A percentile compares a stretch with the other conserved stretches of the same genome.
These are phyloP conservation scores for Florisuga fusca DNA, from an alignment of 2,797 vertebrate species.

Conservation along the genomic window DNA sequence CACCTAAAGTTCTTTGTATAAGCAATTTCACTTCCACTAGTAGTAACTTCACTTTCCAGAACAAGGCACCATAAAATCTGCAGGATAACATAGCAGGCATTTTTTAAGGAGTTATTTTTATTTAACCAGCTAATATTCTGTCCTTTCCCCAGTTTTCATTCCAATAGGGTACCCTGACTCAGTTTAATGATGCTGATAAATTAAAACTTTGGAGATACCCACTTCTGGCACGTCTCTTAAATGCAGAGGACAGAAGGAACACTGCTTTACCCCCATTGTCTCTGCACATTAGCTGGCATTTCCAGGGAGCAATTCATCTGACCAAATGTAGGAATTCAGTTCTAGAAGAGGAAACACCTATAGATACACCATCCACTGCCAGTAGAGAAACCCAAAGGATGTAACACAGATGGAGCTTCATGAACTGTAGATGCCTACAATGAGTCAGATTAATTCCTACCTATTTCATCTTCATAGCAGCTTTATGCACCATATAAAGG, in stretches of 20 bases:
- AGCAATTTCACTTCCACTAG: constrained; percentile 19
- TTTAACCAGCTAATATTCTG: neutral
- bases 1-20: constrained; percentile 22
- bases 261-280: neutral
- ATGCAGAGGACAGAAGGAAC: neutral
- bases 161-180: neutral
- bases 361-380: neutral
- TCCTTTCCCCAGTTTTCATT: neutral
- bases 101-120: neutral
- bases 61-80: neutral
- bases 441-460: neutral
- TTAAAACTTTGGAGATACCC: neutral
- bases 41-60: constrained; percentile 18
- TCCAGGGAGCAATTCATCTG: neutral
- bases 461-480: neutral
- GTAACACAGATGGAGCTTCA: neutral
- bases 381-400: neutral
- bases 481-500: neutral
- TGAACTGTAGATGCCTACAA: neutral
- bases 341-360: neutral
- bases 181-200: neutral
- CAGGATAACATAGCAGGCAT: neutral
- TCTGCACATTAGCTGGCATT: neutral
- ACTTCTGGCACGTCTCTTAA: neutral
- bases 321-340: neutral